Evolutionary conservation across 2,797 vertebrate species (phyloP), one percentile per base, ranked within the genome.

Genomic region (Ataeniobius toweri): DNA sequence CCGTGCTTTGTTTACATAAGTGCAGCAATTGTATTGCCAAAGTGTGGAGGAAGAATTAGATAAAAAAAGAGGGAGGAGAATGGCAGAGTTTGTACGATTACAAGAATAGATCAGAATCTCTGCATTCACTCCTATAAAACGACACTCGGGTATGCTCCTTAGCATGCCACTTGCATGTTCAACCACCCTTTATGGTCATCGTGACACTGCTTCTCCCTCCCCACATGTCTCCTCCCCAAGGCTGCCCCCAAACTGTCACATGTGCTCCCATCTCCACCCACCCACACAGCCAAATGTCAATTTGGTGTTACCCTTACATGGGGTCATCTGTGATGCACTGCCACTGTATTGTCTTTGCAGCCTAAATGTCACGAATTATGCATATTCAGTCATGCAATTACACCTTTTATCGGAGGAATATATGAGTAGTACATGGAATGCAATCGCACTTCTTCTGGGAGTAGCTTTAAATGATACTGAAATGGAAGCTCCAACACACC

Each of bases 171-270:
- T 89, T 18, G 13, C 83, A 88, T 89, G 90, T 85, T 78, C 88
- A 74, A 73, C 26, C 78, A 85, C 80, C 81, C 83, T 87, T 87
- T 90, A 91, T 87, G 89, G 83, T 83, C 85, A 80, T 78, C 81
- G 74, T 87, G 83, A 80, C 80, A 78, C 56, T 41, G 58, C 78
- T 44, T 51, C 8, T 7, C 14, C 6, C n/a, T 74, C 76, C 12
- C 53, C 53, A 78, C 75, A 39, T 59, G 39, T 80, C 85, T 73
- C 75, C 90, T 77, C 82, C 86, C 84, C 88, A 84, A 77, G 79
- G 86, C 91, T 94, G 94, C 87, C 91, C 94, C 89, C 89, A 93
- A 93, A 94, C 92, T 94, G 93, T 94, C 93, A 94, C 79, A 91
- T 91, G 86, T 80, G 78, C 85, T 94, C 82, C 85, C 83, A 39